phyloP scores from a whole-genome alignment of 2,797 vertebrate genomes.

The Acipenser ruthenus region DNA sequence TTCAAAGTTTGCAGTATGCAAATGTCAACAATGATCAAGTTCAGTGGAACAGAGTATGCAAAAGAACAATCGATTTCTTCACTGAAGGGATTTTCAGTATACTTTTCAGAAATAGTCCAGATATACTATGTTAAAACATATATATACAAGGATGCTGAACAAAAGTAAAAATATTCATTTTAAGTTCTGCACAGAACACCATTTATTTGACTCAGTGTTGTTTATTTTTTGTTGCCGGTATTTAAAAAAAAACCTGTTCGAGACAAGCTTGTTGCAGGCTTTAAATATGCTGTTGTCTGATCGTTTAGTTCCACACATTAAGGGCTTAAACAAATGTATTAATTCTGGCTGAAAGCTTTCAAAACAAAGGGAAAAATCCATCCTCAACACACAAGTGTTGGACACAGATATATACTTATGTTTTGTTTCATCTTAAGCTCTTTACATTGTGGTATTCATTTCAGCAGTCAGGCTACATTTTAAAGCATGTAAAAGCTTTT shows the following conservation, averaged over 20 bases:
- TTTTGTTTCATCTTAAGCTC: conserved; percentile 44
- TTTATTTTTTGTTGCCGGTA: conserved; percentile 18
- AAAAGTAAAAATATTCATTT: too few relatives aligned
- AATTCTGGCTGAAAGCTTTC: conserved; percentile 49
- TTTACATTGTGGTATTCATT: conserved; percentile 51
- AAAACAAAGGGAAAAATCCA: conserved; percentile 50
- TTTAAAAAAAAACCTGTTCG: conserved; percentile 15
- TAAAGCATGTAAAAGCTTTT: conserved; percentile 47
- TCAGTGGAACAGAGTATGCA: too few relatives aligned
- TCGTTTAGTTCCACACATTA: conserved; percentile 42
- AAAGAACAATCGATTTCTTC: too few relatives aligned
- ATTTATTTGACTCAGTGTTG: neutral
- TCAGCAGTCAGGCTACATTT: conserved; percentile 41
- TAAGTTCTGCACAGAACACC: too few relatives aligned
- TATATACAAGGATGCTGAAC: too few relatives aligned
- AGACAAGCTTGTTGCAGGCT: conserved; percentile 37
- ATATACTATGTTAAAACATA: too few relatives aligned
- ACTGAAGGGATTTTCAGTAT: too few relatives aligned
- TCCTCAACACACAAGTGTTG: conserved; percentile 57
- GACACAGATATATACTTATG: conserved; percentile 40
- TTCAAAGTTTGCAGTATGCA: too few relatives aligned
- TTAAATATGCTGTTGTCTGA: conserved; percentile 37
- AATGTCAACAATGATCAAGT: too few relatives aligned
- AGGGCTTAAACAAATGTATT: conserved; percentile 56
- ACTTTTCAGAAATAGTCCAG: too few relatives aligned